Base-by-base conservation (phyloP, 2,888 invertebrate genomes). In the Agrilus cyanescens region DNA sequence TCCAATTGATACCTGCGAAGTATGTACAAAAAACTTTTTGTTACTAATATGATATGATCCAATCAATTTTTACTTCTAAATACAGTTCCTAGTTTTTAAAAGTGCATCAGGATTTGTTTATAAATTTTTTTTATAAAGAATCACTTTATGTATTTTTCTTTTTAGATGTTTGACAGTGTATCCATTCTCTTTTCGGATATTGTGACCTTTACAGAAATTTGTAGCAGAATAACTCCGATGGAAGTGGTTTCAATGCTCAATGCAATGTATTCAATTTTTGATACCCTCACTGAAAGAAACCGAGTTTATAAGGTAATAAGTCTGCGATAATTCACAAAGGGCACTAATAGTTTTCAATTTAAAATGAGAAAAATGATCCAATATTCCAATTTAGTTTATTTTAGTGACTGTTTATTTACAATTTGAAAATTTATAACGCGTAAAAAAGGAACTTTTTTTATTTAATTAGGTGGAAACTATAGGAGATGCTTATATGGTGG, bases 401-500 rank as follows among this genome's bases (percentile, higher is more conserved):
- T n/a, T n/a, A n/a, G n/a, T n/a, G n/a, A n/a, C n/a, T n/a, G n/a
- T n/a, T n/a, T n/a, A n/a, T n/a, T n/a, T n/a, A n/a, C n/a, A n/a
- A n/a, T n/a, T n/a, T n/a, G n/a, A n/a, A n/a, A n/a, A n/a, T n/a
- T n/a, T n/a, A n/a, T n/a, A n/a, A n/a, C n/a, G n/a, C n/a, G n/a
- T n/a, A n/a, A n/a, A 20, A 20, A 18, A 37, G 18, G 4, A 12
- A 37, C 2, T 37, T 37, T 32, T 32, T 33, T 2, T 4, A 10
- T 25, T 25, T 25, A 25, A 25, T 20, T 62, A 91, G 90, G 90
- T 93, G 32, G 96, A 96, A 70, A 96, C 96, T 0, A 95, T 96
- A 52, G 95, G 96, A 0, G 96, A 97, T 61, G 96, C 96, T 0
- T 97, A 96, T 63, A 95, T 97, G 95, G 91, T 95, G 1, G 96